phyloP scores from a whole-genome alignment of 2,888 invertebrate genomes.

The Autographa gamma region DNA sequence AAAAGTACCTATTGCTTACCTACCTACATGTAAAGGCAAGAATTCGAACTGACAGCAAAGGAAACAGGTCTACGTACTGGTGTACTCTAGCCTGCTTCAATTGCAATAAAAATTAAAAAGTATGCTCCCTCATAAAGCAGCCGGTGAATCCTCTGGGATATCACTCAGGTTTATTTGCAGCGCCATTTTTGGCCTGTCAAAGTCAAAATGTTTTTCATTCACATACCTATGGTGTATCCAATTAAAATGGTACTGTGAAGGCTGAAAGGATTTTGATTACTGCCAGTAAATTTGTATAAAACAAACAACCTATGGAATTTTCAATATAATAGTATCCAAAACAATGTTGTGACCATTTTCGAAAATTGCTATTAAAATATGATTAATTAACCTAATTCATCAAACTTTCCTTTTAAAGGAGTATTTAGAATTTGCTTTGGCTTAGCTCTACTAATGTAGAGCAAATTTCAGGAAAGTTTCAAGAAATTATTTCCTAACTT shows the following conservation, averaged over 20 bases:
- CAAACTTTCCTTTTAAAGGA: neutral
- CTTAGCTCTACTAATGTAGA: neutral
- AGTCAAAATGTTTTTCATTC: slow-evolving; percentile 3
- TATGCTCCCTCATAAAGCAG: slow-evolving; percentile 21
- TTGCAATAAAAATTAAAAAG: slow-evolving; percentile 24
- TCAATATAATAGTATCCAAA: neutral
- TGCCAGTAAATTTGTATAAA: neutral
- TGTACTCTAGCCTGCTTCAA: slow-evolving; percentile 12
- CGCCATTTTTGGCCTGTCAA: neutral
- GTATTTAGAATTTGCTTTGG: neutral
- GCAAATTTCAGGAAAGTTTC: too few species aligned
- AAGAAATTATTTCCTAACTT: neutral
- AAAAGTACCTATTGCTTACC: neutral
- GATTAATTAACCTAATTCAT: slow-evolving; percentile 3
- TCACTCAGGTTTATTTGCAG: slow-evolving; percentile 10
- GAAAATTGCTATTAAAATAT: neutral
- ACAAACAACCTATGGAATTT: neutral
- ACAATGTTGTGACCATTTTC: slow-evolving; percentile 4
- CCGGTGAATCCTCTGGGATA: slow-evolving; percentile 14
- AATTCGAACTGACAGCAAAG: slow-evolving; percentile 12
- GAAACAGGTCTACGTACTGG: slow-evolving; percentile 10
- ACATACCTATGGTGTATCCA: slow-evolving; percentile 1
- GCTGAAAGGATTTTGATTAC: neutral
- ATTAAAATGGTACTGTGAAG: neutral
- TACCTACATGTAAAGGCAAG: slow-evolving; percentile 6